Base-by-base conservation (phyloP, 2,113 vertebrate species). In the Miniopterus natalensis region DNA sequence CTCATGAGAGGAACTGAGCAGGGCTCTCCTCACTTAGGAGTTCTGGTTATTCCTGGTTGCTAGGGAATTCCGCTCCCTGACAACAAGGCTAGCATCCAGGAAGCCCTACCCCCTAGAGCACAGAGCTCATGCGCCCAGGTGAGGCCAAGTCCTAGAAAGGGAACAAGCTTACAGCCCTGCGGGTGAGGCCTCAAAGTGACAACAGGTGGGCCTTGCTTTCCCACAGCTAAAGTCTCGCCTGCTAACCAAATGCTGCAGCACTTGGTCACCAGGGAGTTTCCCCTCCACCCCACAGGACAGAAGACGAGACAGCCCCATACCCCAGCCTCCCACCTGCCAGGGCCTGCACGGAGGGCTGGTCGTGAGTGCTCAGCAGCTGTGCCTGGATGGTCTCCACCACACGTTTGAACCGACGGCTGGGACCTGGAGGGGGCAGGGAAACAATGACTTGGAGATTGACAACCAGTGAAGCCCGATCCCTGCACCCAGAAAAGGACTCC, bases 311-410 rank as follows among this genome's bases (percentile, higher is more conserved):
- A 15, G 3, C 4, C 31, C 25, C 13, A 0, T 6, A 4, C 29
- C 21, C 53, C 61, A 1, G 11, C 29, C 29, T n/a, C 77, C 98
- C 86, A 99, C 99, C 99, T 98, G 99, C 99, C 83, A 99, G 98
- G 90, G 99, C 98, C 98, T 99, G 99, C 94, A 99, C 99, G 29
- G 99, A 98, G 36, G 99, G 99, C 97, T 99, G 99, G 98, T 99
- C 99, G 40, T 99, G 99, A 66, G 99, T 99, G 97, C 99, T 99
- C 94, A 99, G 98, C 94, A 99, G 98, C 97, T 99, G 99, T 40
- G 99, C 99, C 98, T 99, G 99, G 98, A 99, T 99, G 9, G 99
- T 99, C 98, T 99, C 99, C 97, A 99, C 99, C 88, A 99, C 99
- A 92, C 99, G 98, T 98, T 99, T 99, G 98, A 99, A 99, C 97